A percentile compares a stretch with the other conserved stretches of the same genome.
These are phyloP conservation scores for Gymnothorax reevesii DNA, from an alignment of 2,797 vertebrate genomes.

Conservation along the genomic window DNA sequence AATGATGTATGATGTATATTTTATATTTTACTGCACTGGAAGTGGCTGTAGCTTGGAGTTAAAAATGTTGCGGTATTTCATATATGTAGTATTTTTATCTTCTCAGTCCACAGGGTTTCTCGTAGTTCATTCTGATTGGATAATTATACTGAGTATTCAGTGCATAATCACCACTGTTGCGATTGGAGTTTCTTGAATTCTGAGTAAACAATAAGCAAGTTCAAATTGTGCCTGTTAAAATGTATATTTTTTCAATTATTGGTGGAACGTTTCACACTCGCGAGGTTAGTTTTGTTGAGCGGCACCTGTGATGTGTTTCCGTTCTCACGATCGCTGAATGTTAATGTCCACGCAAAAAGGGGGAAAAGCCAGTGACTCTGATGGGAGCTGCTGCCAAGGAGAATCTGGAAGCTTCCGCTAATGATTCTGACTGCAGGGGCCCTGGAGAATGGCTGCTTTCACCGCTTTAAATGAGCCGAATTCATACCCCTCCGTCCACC, in stretches of 20 bases:
- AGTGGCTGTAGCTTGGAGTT: too few species aligned
- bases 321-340: background rate
- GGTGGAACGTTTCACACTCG: background rate
- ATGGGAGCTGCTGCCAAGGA: background rate
- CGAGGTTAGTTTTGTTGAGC: background rate
- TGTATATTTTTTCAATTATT: background rate
- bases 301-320: background rate
- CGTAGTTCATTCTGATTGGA: background rate
- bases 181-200: background rate
- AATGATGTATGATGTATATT: too few species aligned
- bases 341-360: background rate
- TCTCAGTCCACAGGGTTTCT: too few species aligned
- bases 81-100: too few species aligned
- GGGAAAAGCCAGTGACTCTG: background rate
- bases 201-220: background rate
- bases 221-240: background rate
- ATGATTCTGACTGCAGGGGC: background rate
- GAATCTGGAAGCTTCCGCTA: background rate
- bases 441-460: constrained; percentile 9
- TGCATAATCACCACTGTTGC: background rate
- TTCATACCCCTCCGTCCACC: background rate
- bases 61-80: too few species aligned
- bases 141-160: background rate
- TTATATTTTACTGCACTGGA: too few species aligned
- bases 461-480: background rate